Evolutionary conservation across 2,888 invertebrate species (phyloP).

Genomic region (Quadroppia sp.): DNA sequence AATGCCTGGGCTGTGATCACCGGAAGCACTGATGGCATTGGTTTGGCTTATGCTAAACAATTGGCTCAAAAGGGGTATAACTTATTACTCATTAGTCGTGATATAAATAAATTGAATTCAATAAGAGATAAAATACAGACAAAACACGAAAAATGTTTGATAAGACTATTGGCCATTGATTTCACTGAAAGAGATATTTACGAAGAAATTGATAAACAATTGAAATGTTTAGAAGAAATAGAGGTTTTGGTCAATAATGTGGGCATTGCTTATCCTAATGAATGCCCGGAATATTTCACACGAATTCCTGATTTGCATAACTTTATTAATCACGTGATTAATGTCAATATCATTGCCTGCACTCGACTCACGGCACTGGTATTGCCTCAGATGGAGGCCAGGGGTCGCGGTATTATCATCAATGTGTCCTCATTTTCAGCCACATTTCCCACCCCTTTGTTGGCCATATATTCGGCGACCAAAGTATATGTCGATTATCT

Average conservation of each 20-base stretch:
- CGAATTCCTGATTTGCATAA: conserved; percentile 62
- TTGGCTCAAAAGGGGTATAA: conserved; percentile 71
- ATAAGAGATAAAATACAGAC: conserved; percentile 51
- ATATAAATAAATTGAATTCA: conserved; percentile 65
- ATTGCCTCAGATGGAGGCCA: conserved; percentile 68
- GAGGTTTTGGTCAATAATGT: conserved; percentile 67
- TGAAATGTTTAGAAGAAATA: conserved; percentile 34
- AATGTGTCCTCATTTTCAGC: conserved; percentile 89
- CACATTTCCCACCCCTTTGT: conserved; percentile 74
- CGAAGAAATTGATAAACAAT: conserved; percentile 30
- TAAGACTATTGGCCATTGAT: conserved; percentile 33
- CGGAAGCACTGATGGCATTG: conserved; percentile 85
- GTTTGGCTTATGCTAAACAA: conserved; percentile 77
- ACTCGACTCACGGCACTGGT: conserved; percentile 75
- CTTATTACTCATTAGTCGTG: conserved; percentile 74
- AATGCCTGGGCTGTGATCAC: conserved; percentile 63
- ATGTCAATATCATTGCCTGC: conserved; percentile 78
- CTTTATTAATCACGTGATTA: conserved; percentile 71
- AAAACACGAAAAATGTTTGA: conserved; percentile 13
- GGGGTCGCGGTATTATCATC: conserved; percentile 72
- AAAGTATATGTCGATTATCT: conserved; percentile 61
- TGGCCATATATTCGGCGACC: conserved; percentile 83
- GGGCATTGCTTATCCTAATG: conserved; percentile 73
- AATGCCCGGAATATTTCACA: conserved; percentile 67
- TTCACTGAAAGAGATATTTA: conserved; percentile 42